Percentiles rank a stretch among this genome's conserved stretches.
Evolutionary conservation across 2,888 invertebrate genomes (phyloP).

Genomic region (Monopis laevigella): DNA sequence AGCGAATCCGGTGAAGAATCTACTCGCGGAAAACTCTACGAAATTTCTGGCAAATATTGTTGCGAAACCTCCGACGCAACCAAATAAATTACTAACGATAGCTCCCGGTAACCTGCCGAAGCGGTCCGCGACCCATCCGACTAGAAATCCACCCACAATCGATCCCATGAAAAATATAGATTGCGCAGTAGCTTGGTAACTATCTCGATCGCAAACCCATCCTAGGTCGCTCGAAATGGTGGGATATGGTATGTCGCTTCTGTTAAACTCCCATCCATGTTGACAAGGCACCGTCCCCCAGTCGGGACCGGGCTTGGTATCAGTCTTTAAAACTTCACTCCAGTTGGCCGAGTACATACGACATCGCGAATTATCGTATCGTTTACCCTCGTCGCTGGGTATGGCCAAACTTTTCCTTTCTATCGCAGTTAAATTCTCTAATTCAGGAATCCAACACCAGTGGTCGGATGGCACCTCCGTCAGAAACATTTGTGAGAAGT

Average conservation of each 20-base stretch:
- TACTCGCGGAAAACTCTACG: constrained; percentile 31
- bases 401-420: constrained; percentile 35
- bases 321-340: constrained; percentile 31
- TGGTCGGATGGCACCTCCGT: constrained; percentile 40
- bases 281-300: constrained; percentile 32
- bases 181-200: constrained; percentile 44
- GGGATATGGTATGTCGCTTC: constrained; percentile 41
- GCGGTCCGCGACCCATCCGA: constrained; percentile 41
- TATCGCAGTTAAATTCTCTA: constrained; percentile 31
- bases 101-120: constrained; percentile 41
- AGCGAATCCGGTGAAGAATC: constrained; percentile 44
- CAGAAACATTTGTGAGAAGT: constrained; percentile 39
- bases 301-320: constrained; percentile 24
- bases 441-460: constrained; percentile 44
- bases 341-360: constrained; percentile 36
- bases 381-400: constrained; percentile 27
- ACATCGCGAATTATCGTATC: constrained; percentile 40
- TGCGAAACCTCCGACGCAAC: constrained; percentile 33
- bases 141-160: constrained; percentile 36
- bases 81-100: constrained; percentile 33
- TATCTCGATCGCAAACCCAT: constrained; percentile 43
- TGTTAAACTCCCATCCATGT: constrained; percentile 46
- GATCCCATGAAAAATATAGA: constrained; percentile 44
- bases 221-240: constrained; percentile 41
- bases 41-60: constrained; percentile 34